phyloP scores from a whole-genome alignment of 2,113 vertebrate species.

The Ceratotherium simum region DNA sequence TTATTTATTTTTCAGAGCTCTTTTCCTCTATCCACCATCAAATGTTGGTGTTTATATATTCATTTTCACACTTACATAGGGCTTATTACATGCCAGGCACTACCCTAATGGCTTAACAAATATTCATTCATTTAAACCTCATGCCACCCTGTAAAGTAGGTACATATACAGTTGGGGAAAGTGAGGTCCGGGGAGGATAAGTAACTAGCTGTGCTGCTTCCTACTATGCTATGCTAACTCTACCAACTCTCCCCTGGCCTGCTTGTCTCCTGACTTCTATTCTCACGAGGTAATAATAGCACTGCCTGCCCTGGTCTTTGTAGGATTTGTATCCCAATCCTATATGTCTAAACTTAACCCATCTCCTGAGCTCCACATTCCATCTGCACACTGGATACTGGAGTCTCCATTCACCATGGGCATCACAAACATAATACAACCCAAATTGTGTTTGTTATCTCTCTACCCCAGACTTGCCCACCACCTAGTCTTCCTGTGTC shows the following conservation, averaged over 20 bases:
- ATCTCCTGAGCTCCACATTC: neutral
- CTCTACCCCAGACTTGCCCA: neutral
- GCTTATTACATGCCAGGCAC: neutral
- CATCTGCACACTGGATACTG: neutral
- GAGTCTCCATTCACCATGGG: neutral
- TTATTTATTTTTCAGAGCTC: neutral
- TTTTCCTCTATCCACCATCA: neutral
- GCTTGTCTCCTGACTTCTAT: neutral
- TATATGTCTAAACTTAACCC: neutral
- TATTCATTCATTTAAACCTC: neutral
- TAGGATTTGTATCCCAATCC: neutral
- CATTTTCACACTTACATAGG: neutral
- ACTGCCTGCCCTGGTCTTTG: neutral
- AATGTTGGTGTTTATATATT: neutral
- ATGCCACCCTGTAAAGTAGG: neutral
- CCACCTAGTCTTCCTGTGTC: too few relatives aligned
- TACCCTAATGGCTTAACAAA: neutral
- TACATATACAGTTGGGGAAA: neutral
- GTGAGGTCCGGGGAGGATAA: neutral
- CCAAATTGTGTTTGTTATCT: neutral
- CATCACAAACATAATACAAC: neutral
- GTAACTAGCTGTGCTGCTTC: neutral
- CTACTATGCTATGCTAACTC: too few relatives aligned
- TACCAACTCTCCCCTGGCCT: neutral
- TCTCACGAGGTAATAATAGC: neutral